Base-by-base conservation (phyloP, 2,888 invertebrate species). In the Linnaemya tessellans region DNA sequence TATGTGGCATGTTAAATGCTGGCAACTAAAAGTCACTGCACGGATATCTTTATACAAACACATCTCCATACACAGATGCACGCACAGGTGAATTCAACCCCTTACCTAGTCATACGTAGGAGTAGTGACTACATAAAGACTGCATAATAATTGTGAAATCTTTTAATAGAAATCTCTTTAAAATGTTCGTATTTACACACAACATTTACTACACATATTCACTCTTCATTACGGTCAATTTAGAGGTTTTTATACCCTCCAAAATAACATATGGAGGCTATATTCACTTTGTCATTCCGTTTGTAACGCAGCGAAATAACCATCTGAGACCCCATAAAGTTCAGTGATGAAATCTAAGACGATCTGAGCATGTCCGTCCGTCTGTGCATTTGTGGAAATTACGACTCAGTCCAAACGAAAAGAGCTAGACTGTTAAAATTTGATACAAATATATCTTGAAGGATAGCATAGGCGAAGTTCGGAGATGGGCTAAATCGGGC, bases 21-120 rank as follows among this genome's bases (percentile, higher is more conserved):
- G 71, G 71, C 80, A 81, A 88, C 88, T 87, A 88, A 89, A 84
- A 90, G 89, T 90, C 89, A 90, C 88, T 89, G 88, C 70, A 84
- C 51, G 79, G 49, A 79, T 84, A 86, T 70, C 62, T 68, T 70
- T 62, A 80, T 70, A 88, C 87, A 88, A 87, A 67, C 35, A 43
- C 54, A 81, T 51, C 43, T 38, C 15, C 13, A 18, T 58, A 18
- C 9, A 65, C 1, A 58, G 20, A 60, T 30, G 11, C 38, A 46
- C 25, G 18, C 51, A 79, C 20, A 71, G 70, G 43, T 56, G 43
- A 13, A 30, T 62, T 13, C 51, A 56, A 18, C 25, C 54, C 20
- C 35, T 20, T 65, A 22, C 54, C 4, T 22, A 25, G 20, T 35
- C 41, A n/a, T 10, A 15, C 10, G 8, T 43, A 56, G 41, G 38